Evolutionary conservation across 2,888 invertebrate species (phyloP).

Genomic region (Himalopsyche kuldschensis): DNA sequence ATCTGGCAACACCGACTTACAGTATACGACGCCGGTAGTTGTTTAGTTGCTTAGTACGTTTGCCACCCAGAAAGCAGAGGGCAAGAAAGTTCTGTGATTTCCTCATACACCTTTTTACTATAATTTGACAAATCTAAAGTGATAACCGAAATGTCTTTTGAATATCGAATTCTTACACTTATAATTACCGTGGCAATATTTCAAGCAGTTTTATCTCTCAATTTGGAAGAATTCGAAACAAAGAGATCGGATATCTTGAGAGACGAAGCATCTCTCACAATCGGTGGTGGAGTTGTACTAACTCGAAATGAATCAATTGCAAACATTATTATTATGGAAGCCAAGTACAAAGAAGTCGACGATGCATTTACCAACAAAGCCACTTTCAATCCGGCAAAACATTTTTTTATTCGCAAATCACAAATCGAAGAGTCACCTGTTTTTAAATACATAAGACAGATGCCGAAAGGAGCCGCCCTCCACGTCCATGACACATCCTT

Average conservation of each 20-base stretch:
- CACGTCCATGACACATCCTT: constrained; percentile 71
- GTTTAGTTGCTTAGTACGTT: no score
- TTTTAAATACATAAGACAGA: constrained; percentile 64
- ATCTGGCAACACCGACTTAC: no score
- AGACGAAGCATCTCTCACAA: background rate
- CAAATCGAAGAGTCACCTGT: constrained; percentile 65
- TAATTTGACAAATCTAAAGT: no score
- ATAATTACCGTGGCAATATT: background rate
- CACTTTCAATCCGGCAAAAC: constrained; percentile 65
- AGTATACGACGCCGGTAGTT: no score
- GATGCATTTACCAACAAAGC: constrained; percentile 59
- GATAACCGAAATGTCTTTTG: no score
- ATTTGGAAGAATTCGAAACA: background rate
- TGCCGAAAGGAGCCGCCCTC: constrained; percentile 77
- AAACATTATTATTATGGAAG: constrained; percentile 62
- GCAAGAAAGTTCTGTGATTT: no score
- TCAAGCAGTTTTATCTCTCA: background rate
- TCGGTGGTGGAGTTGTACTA: constrained; percentile 59
- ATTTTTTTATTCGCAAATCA: constrained; percentile 65
- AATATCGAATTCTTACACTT: no score
- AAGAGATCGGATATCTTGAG: background rate
- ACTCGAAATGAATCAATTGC: constrained; percentile 55
- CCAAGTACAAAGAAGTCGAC: constrained; percentile 59
- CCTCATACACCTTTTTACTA: no score
- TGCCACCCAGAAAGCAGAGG: no score